phyloP scores from a whole-genome alignment of 2,888 invertebrate genomes.

The Elaeidobius kamerunicus region DNA sequence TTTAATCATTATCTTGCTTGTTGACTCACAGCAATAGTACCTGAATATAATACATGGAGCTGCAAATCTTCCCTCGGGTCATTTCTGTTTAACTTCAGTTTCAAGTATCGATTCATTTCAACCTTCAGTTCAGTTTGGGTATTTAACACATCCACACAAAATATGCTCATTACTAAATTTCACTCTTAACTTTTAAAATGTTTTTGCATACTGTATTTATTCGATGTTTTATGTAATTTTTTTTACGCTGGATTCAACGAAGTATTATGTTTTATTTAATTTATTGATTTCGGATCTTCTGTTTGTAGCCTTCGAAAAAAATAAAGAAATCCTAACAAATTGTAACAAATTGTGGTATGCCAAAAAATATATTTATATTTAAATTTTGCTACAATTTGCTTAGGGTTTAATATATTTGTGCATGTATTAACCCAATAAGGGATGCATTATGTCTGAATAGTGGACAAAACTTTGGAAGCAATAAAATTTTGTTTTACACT shows the following conservation, averaged over 20 bases:
- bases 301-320: conserved; percentile 3
- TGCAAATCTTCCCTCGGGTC: conserved; percentile 33
- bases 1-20: conserved; percentile 26
- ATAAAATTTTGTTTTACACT: too few species aligned
- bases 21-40: conserved; percentile 47
- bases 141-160: conserved; percentile 15
- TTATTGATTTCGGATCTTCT: conserved; percentile 11
- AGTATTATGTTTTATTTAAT: conserved; percentile 6
- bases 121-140: conserved; percentile 11
- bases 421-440: conserved; percentile 2
- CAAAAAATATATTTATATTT: background rate
- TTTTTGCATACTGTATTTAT: conserved; percentile 1
- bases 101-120: conserved; percentile 6
- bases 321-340: background rate
- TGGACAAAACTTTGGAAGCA: too few species aligned
- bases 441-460: too few species aligned
- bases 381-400: conserved; percentile 5
- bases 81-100: conserved; percentile 20
- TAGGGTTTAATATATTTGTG: too few species aligned
- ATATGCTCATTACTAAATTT: conserved; percentile 14
- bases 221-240: conserved; percentile 5
- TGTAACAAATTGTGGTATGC: too few species aligned
- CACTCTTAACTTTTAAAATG: conserved; percentile 4
- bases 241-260: background rate
- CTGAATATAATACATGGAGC: conserved; percentile 45